These are phyloP conservation scores for Trematocara macrostoma DNA, from an alignment of 2,113 vertebrate genomes.

Conservation along the genomic window DNA sequence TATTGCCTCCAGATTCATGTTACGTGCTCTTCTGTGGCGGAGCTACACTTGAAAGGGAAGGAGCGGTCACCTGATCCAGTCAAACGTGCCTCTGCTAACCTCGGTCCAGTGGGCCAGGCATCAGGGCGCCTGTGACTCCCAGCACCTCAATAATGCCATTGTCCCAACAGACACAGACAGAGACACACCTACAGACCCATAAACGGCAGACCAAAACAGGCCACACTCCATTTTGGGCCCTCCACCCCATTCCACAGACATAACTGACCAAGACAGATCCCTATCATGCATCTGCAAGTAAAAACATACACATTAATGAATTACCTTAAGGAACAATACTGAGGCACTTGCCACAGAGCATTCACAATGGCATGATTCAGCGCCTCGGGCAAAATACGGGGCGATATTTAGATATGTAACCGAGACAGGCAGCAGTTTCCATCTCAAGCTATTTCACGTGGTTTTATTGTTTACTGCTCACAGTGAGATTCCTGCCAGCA, in stretches of 20 bases:
- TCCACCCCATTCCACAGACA: slow-evolving; percentile 41
- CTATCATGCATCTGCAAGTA: slow-evolving; percentile 35
- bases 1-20: slow-evolving; percentile 73
- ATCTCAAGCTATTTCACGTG: slow-evolving; percentile 6
- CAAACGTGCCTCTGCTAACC: slow-evolving; percentile 62
- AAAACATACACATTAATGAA: slow-evolving; percentile 39
- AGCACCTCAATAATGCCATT: slow-evolving; percentile 73
- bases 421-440: slow-evolving; percentile 14
- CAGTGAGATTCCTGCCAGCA: slow-evolving; percentile 17
- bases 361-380: neutral
- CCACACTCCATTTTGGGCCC: slow-evolving; percentile 15
- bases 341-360: neutral
- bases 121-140: slow-evolving; percentile 66
- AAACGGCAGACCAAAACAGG: slow-evolving; percentile 39
- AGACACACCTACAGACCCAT: slow-evolving; percentile 39
- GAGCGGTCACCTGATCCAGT: slow-evolving; percentile 65
- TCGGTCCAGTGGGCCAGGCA: slow-evolving; percentile 56
- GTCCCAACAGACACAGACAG: slow-evolving; percentile 59
- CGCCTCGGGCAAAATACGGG: neutral
- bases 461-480: slow-evolving; percentile 54
- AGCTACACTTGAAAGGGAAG: slow-evolving; percentile 67
- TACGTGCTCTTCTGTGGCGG: slow-evolving; percentile 43
- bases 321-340: slow-evolving; percentile 14
- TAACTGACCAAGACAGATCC: slow-evolving; percentile 44
- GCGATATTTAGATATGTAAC: neutral